phyloP scores from a whole-genome alignment of 1,140 invertebrate species.

The Agraylea sexmaculata region DNA sequence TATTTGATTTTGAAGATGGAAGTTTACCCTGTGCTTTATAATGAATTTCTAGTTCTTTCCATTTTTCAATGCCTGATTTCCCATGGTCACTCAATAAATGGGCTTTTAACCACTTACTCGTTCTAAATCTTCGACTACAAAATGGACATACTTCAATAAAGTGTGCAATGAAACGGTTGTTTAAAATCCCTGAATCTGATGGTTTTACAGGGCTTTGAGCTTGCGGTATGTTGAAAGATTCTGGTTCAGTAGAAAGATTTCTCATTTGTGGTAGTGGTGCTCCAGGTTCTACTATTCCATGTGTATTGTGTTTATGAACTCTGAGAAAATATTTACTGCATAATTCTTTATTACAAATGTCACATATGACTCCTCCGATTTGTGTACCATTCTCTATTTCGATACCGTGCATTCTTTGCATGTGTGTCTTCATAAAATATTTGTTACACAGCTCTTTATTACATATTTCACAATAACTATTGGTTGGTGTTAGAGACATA shows the following conservation, averaged over 20 bases:
- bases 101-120: slow-evolving; percentile 78
- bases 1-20: slow-evolving; percentile 20
- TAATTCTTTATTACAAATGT: slow-evolving; percentile 94
- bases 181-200: slow-evolving; percentile 45
- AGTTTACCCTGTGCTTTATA: slow-evolving; percentile 24
- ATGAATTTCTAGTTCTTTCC: slow-evolving; percentile 47
- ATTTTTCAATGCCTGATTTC: slow-evolving; percentile 56
- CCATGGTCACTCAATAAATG: slow-evolving; percentile 82
- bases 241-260: slow-evolving; percentile 20
- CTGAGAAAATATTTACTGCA: slow-evolving; percentile 96
- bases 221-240: slow-evolving; percentile 16
- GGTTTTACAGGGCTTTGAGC: slow-evolving; percentile 37
- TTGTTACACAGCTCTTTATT: slow-evolving; percentile 99
- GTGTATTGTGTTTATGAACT: slow-evolving; percentile 95
- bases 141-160: slow-evolving; percentile 74
- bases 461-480: slow-evolving; percentile 96
- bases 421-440: slow-evolving; percentile 99
- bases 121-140: slow-evolving; percentile 78
- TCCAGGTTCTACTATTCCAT: slow-evolving; percentile 77
- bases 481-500: slow-evolving; percentile 48
- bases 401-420: slow-evolving; percentile 98
- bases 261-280: slow-evolving; percentile 24
- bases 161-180: slow-evolving; percentile 53
- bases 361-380: slow-evolving; percentile 86
- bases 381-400: slow-evolving; percentile 85